These are phyloP conservation scores for Epinephelus moara DNA, from an alignment of 2,113 vertebrate species.

Conservation along the genomic window DNA sequence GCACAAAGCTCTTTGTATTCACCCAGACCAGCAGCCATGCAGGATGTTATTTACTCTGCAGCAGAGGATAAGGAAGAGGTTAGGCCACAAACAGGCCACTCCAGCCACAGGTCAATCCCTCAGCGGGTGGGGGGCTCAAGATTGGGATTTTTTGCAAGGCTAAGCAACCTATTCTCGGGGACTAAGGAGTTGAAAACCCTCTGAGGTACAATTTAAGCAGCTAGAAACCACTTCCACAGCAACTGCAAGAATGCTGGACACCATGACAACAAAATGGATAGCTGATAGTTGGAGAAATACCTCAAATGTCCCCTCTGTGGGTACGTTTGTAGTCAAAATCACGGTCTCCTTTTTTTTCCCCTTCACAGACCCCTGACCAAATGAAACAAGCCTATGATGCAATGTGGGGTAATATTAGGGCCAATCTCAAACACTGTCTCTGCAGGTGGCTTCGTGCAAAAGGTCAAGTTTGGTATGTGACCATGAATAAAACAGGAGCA, in stretches of 20 bases:
- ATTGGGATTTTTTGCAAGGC: constrained; percentile 67
- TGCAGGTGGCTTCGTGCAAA: constrained; percentile 23
- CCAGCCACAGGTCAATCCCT: constrained; percentile 62
- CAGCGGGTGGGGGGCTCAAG: constrained; percentile 15
- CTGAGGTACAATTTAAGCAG: constrained; percentile 29
- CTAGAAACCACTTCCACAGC: constrained; percentile 35
- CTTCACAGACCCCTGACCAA: neutral
- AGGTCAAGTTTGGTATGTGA: constrained; percentile 51
- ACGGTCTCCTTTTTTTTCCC: neutral
- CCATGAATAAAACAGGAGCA: constrained; percentile 46
- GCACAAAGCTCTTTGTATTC: constrained; percentile 73
- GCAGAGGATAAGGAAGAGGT: constrained; percentile 65
- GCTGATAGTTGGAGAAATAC: neutral
- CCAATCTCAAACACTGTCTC: constrained; percentile 8
- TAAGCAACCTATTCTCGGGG: constrained; percentile 56
- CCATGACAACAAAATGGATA: constrained; percentile 23
- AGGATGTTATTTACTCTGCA: constrained; percentile 68
- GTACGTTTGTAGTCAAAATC: neutral
- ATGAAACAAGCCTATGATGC: constrained; percentile 1
- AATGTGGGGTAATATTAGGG: neutral
- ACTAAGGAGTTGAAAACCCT: constrained; percentile 37
- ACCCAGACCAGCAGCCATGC: constrained; percentile 57
- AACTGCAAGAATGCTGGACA: constrained; percentile 33
- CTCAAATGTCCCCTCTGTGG: neutral
- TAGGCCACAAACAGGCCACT: constrained; percentile 49